Evolutionary conservation across 35 echinoderm and acorn worm species (phyloP).

Genomic region (Ophiothrix spiculata): DNA sequence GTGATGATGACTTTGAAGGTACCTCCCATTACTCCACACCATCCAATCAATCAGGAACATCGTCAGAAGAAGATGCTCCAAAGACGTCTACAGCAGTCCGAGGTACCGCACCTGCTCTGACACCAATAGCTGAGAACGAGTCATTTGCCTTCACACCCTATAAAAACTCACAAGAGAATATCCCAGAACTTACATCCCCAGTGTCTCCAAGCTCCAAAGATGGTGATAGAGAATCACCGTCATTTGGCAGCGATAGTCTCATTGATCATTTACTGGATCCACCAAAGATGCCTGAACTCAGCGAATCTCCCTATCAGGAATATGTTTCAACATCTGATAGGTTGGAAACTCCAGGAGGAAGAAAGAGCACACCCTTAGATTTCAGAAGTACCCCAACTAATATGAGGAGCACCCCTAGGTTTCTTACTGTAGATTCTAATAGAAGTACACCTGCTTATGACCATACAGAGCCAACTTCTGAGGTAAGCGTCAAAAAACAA

Average conservation of each 20-base stretch:
- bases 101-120: not conserved
- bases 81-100: not conserved
- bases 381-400: not conserved
- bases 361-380: not conserved
- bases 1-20: not conserved
- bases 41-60: not conserved
- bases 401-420: not conserved
- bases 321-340: not conserved
- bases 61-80: not conserved
- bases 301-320: no score
- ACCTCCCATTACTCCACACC: not conserved
- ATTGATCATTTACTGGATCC: not conserved
- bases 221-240: not conserved
- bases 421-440: not conserved
- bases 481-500: not conserved
- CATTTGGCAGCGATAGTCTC: conserved; percentile 1
- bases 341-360: not conserved
- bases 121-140: not conserved
- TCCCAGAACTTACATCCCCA: not conserved
- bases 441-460: not conserved
- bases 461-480: not conserved
- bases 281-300: not conserved
- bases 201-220: conserved; percentile 18
- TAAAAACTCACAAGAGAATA: not conserved
- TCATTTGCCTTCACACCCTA: not conserved